phyloP scores from a whole-genome alignment of 2,797 vertebrate species.

The Typhlichthys eigenmanni region DNA sequence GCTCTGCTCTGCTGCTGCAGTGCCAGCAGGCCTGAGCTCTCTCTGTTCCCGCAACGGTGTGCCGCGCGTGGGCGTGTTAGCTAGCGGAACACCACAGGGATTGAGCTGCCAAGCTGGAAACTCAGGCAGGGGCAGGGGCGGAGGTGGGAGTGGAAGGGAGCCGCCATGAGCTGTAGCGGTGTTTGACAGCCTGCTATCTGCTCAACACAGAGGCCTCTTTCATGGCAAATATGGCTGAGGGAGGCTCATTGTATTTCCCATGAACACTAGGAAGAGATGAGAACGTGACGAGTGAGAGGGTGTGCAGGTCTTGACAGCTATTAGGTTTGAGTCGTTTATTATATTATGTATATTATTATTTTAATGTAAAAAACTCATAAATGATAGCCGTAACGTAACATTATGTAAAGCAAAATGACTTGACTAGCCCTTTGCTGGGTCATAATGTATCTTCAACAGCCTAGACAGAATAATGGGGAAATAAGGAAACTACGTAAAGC shows the following conservation, averaged over 20 bases:
- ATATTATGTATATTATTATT: too few species aligned
- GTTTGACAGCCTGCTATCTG: conserved; percentile 48
- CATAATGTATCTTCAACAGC: too few species aligned
- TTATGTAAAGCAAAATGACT: too few species aligned
- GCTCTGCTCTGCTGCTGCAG: conserved; percentile 53
- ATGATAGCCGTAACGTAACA: too few species aligned
- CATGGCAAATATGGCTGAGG: conserved; percentile 40
- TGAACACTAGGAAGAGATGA: too few species aligned
- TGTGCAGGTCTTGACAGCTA: too few species aligned
- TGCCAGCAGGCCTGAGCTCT: conserved; percentile 33
- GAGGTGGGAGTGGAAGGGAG: conserved; percentile 32
- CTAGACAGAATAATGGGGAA: too few species aligned
- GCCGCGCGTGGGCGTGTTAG: conserved; percentile 63
- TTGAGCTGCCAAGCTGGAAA: conserved; percentile 58
- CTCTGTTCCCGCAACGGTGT: conserved; percentile 66
- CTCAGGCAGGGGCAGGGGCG: conserved; percentile 35
- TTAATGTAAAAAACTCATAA: too few species aligned
- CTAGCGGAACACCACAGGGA: conserved; percentile 62
- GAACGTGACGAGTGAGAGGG: too few species aligned
- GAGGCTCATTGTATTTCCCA: conserved; percentile 37
- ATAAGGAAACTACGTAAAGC: too few species aligned
- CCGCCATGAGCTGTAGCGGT: conserved; percentile 41
- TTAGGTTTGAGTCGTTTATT: too few species aligned
- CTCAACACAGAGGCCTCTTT: conserved; percentile 51
- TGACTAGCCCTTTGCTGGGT: too few species aligned